phyloP scores from a whole-genome alignment of 2,888 invertebrate species.

The Netelia inedita region DNA sequence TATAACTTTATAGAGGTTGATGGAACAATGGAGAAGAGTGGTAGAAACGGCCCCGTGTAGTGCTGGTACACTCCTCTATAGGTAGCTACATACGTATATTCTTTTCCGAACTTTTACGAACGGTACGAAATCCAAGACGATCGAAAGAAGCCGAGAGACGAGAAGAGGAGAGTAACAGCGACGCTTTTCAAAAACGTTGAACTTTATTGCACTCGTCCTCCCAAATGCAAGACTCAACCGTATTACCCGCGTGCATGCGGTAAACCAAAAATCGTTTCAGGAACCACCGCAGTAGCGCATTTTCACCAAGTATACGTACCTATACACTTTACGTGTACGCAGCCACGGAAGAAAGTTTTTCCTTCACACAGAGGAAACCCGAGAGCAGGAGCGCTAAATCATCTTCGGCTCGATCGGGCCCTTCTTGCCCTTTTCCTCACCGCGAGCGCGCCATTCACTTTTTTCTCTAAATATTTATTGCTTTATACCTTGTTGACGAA shows the following conservation, averaged over 20 bases:
- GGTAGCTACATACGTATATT: neutral
- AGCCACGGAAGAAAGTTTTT: conserved; percentile 43
- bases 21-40: conserved; percentile 49
- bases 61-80: neutral
- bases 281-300: conserved; percentile 63
- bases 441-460: conserved; percentile 31
- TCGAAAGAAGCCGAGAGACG: conserved; percentile 20
- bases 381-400: conserved; percentile 57
- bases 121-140: conserved; percentile 12
- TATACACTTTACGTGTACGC: neutral
- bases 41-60: neutral
- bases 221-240: neutral
- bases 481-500: conserved; percentile 67
- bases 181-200: conserved; percentile 66
- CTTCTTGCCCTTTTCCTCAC: neutral
- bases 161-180: conserved; percentile 21
- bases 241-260: conserved; percentile 66
- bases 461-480: conserved; percentile 63
- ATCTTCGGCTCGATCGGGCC: conserved; percentile 35
- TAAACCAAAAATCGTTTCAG: conserved; percentile 71
- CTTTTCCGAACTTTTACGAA: neutral
- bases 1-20: conserved; percentile 72
- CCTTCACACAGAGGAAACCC: neutral
- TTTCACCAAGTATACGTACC: neutral
- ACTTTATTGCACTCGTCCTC: conserved; percentile 63